These are phyloP conservation scores for Pachypeltis micranthus DNA, from an alignment of 1,140 invertebrate species.

Conservation along the genomic window DNA sequence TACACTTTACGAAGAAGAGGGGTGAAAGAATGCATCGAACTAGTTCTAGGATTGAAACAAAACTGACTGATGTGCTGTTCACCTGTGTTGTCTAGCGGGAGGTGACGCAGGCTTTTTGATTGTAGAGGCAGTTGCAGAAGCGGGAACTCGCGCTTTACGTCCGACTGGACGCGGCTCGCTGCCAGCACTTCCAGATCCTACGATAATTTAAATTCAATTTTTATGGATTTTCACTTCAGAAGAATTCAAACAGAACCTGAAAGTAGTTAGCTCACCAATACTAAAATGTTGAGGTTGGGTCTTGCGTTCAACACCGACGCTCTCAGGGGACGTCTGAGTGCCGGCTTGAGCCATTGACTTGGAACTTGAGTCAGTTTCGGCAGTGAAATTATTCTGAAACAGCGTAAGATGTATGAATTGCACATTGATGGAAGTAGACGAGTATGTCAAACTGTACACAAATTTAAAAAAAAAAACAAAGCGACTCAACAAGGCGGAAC, in stretches of 20 bases:
- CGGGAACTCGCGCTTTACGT: constrained; percentile 21
- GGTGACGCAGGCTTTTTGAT: constrained; percentile 18
- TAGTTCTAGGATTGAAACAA: no score
- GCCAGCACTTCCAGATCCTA: constrained; percentile 12
- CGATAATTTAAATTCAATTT: no score
- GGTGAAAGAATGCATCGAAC: no score
- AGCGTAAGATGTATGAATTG: constrained; percentile 6
- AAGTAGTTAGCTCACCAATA: constrained; percentile 37
- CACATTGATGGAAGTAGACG: neutral
- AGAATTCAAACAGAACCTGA: neutral
- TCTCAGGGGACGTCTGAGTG: constrained; percentile 64
- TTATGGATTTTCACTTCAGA: neutral
- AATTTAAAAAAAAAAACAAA: no score
- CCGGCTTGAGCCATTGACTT: constrained; percentile 52
- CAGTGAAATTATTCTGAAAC: neutral
- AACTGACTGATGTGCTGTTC: neutral
- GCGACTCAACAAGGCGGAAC: no score
- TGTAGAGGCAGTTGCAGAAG: neutral
- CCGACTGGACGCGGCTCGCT: constrained; percentile 36
- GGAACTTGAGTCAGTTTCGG: constrained; percentile 24
- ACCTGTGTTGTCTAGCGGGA: constrained; percentile 2
- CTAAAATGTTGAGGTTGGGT: constrained; percentile 44
- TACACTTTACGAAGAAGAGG: no score
- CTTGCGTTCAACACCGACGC: constrained; percentile 27
- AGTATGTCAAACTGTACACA: no score